These are phyloP conservation scores for Ichneumoninae sp. DNA, from an alignment of 2,888 invertebrate species.

Conservation along the genomic window DNA sequence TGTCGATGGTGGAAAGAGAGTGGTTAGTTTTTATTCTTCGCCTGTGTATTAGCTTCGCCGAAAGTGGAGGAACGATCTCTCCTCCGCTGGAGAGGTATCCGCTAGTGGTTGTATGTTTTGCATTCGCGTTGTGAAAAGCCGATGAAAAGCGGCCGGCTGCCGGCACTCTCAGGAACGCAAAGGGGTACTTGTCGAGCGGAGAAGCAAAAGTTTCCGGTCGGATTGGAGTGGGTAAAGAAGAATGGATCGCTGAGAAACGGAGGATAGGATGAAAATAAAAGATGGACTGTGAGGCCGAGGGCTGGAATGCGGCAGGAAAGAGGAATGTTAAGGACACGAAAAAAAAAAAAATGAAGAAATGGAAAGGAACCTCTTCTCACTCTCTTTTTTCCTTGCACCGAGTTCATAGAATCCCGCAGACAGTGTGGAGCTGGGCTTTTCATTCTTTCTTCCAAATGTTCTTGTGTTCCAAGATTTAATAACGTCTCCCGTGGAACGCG, in stretches of 20 bases:
- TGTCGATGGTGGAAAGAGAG: constrained; percentile 3
- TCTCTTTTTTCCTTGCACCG: constrained; percentile 3
- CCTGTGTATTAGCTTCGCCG: constrained; percentile 17
- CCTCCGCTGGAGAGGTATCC: constrained; percentile 16
- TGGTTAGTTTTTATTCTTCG: constrained; percentile 21
- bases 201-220: constrained; percentile 10
- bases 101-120: constrained; percentile 8
- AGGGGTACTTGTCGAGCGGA: constrained; percentile 39
- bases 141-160: not conserved
- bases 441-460: constrained; percentile 22
- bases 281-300: constrained; percentile 17
- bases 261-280: constrained; percentile 29
- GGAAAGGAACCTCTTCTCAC: constrained; percentile 18
- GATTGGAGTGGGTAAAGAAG: not conserved
- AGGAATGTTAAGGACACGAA: constrained; percentile 31
- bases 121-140: constrained; percentile 13
- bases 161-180: not conserved
- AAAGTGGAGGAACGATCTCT: constrained; percentile 37
- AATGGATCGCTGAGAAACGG: constrained; percentile 18
- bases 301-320: constrained; percentile 31
- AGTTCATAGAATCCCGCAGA: constrained; percentile 12
- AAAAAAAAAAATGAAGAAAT: constrained; percentile 23
- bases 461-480: constrained; percentile 53
- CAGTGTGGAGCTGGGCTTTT: not conserved
- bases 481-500: constrained; percentile 41